Percentiles rank a stretch among this genome's conserved stretches.
phyloP scores from a whole-genome alignment of 2,888 invertebrate genomes.

The Lasioglossum calceatum region DNA sequence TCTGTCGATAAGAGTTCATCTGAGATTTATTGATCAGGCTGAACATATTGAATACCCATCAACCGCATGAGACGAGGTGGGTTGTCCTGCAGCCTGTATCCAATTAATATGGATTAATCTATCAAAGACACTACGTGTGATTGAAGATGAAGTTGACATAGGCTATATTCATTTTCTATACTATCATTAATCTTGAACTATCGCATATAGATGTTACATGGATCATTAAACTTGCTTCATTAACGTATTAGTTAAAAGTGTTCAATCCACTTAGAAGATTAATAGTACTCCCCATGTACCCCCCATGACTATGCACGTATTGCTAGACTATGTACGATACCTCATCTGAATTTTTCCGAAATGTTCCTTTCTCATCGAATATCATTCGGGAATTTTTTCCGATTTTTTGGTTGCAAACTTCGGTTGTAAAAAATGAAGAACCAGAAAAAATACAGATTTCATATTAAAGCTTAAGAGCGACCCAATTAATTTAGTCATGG shows the following conservation, averaged over 20 bases:
- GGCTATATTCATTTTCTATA: neutral
- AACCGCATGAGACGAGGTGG: neutral
- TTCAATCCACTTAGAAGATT: slow-evolving; percentile 9
- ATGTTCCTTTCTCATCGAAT: too few species aligned
- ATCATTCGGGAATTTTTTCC: too few species aligned
- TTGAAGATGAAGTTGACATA: neutral
- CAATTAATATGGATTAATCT: neutral
- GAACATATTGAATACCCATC: neutral
- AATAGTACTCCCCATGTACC: neutral
- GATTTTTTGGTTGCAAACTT: too few species aligned
- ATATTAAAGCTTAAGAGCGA: too few species aligned
- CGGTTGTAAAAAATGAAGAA: too few species aligned
- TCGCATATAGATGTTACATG: neutral
- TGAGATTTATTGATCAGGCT: neutral
- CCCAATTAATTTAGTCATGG: too few species aligned
- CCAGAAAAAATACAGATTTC: too few species aligned
- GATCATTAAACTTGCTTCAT: neutral
- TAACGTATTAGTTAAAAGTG: slow-evolving; percentile 8
- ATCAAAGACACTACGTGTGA: neutral
- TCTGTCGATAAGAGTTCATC: neutral
- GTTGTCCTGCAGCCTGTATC: neutral
- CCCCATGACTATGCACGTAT: neutral
- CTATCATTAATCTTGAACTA: slow-evolving; percentile 9
- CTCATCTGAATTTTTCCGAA: too few species aligned
- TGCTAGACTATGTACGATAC: neutral